Conservation (phyloP, 2,113 vertebrate genomes). For the Pseudopipra pipra region DNA sequence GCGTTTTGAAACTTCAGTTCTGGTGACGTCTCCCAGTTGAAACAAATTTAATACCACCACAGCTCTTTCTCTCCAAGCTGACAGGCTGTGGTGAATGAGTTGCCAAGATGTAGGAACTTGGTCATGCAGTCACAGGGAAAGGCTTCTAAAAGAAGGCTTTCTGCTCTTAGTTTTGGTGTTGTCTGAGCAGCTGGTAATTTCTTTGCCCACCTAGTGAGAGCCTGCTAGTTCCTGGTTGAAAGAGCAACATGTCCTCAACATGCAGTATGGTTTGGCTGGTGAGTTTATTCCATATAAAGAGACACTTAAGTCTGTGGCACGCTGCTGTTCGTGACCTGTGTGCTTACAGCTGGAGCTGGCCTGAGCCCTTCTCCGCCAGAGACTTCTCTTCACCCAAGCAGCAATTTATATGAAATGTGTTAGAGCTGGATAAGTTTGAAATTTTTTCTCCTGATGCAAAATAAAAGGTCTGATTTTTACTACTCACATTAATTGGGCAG, state of each 20-base stretch:
- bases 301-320: too few relatives aligned
- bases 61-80: neutral
- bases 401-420: neutral
- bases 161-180: neutral
- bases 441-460: neutral
- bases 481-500: neutral
- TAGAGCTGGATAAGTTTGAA: neutral
- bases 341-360: neutral
- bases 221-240: neutral
- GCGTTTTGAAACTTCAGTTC: neutral
- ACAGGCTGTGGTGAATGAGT: neutral
- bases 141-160: neutral
- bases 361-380: neutral
- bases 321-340: neutral
- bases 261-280: neutral
- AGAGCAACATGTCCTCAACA: neutral
- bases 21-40: neutral
- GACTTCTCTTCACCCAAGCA: neutral
- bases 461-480: neutral
- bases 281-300: neutral
- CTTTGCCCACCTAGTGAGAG: neutral
- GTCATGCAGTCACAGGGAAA: neutral
- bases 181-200: neutral
- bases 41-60: neutral
- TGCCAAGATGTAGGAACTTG: neutral